phyloP scores from a whole-genome alignment of 1,140 invertebrate species.

The Copidosoma floridanum region DNA sequence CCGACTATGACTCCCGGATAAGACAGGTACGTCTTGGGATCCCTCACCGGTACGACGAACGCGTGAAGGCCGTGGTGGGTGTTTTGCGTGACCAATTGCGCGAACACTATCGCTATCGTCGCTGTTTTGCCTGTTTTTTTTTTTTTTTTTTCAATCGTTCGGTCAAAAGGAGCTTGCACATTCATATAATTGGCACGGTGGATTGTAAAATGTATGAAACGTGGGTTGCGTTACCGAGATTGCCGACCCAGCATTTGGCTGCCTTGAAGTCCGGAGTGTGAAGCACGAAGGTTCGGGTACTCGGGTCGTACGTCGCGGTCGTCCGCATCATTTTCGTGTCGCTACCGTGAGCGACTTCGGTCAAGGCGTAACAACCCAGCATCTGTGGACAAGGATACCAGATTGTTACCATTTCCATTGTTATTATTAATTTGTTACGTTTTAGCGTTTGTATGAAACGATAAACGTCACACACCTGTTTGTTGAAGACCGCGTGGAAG shows the following conservation, averaged over 20 bases:
- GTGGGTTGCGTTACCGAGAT: slow-evolving; percentile 52
- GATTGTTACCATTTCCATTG: background rate
- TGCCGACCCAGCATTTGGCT: slow-evolving; percentile 82
- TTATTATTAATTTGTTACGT: too few species aligned
- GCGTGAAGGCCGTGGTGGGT: slow-evolving; percentile 76
- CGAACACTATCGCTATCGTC: slow-evolving; percentile 86
- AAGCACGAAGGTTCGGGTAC: slow-evolving; percentile 74
- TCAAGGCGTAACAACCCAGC: slow-evolving; percentile 78
- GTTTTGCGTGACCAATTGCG: slow-evolving; percentile 77
- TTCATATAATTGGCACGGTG: background rate
- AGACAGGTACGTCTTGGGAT: slow-evolving; percentile 68
- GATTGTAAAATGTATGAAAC: background rate
- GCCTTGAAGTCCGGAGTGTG: slow-evolving; percentile 83
- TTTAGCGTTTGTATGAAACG: too few species aligned
- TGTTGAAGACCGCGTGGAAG: slow-evolving; percentile 70
- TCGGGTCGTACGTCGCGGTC: slow-evolving; percentile 74
- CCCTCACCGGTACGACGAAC: slow-evolving; percentile 77
- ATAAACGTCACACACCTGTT: slow-evolving; percentile 61
- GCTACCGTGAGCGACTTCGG: slow-evolving; percentile 85
- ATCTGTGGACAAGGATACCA: slow-evolving; percentile 45
- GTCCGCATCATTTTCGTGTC: slow-evolving; percentile 83
- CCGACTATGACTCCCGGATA: slow-evolving; percentile 75
- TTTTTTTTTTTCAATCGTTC: slow-evolving; percentile 23
- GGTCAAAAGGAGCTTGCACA: background rate
- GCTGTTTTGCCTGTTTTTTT: slow-evolving; percentile 80